phyloP scores from a whole-genome alignment of 1,140 invertebrate genomes.

The Neoseiulus cucumeris region DNA sequence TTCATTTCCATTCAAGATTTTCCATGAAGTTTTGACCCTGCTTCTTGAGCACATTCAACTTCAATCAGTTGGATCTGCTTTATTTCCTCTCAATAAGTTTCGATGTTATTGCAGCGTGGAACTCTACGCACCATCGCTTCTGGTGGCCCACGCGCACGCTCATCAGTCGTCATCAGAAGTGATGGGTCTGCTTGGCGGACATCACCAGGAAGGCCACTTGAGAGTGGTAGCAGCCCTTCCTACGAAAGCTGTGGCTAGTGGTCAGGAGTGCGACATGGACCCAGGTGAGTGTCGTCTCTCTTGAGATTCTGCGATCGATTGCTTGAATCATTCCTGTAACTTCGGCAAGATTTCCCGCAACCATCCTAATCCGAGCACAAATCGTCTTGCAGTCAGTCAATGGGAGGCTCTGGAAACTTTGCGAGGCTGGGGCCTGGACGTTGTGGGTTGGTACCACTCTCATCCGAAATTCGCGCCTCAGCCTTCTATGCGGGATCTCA shows the following conservation, averaged over 20 bases:
- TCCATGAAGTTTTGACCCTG: too few species aligned
- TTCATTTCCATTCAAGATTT: too few species aligned
- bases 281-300: slow-evolving; percentile 32
- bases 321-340: too few species aligned
- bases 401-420: slow-evolving; percentile 35
- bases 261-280: slow-evolving; percentile 53
- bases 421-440: slow-evolving; percentile 28
- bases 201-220: slow-evolving; percentile 23
- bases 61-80: background rate
- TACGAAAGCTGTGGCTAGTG: slow-evolving; percentile 29
- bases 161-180: slow-evolving; percentile 44
- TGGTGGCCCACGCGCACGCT: slow-evolving; percentile 45
- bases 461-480: slow-evolving; percentile 41
- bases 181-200: slow-evolving; percentile 46
- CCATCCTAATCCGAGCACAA: too few species aligned
- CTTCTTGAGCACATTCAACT: background rate
- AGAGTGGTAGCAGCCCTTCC: slow-evolving; percentile 37
- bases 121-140: slow-evolving; percentile 28
- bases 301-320: too few species aligned
- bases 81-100: background rate
- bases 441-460: slow-evolving; percentile 44
- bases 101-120: background rate
- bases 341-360: too few species aligned
- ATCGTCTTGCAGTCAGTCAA: slow-evolving; percentile 32
- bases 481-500: slow-evolving; percentile 39